Evolutionary conservation across 2,888 invertebrate species (phyloP), one percentile per base, ranked within the genome.

Genomic region (Eupithecia centaureata): DNA sequence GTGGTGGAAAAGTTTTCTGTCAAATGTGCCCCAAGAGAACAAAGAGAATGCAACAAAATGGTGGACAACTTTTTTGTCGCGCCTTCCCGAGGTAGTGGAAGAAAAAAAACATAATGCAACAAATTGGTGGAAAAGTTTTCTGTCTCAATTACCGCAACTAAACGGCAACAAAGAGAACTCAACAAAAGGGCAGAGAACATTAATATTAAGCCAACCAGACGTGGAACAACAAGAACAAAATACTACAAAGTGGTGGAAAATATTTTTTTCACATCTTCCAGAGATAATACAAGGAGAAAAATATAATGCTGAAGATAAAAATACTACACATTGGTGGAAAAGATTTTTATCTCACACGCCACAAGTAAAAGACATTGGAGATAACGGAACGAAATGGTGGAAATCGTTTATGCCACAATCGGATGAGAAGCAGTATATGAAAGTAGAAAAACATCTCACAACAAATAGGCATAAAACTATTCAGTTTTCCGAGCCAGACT

Each of bases 341-440:
- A 47, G 12, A 12, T 47, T 47, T 47, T 4, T 47, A 10, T 12
- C 47, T 47, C 22, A 47, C 10, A 47, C 22, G 47, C 47, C 18
- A 22, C 22, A 47, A 22, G 47, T 47, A 47, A 18, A 42, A 42
- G 47, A 47, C 10, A 47, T 47, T 12, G 47, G 22, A 47, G 22
- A 47, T 47, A 47, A 47, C 47, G 22, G 47, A 47, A 47, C 47
- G 12, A 47, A 47, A 47, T 47, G 47, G 47, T 47, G 47, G 47
- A 47, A 47, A 47, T 22, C 10, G 12, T 22, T 22, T 12, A 3
- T 47, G 4, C 22, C 47, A 47, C 47, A 22, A 12, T 22, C 22
- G 4, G 18, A 47, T 47, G 22, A 47, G 47, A 47, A 47, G 22
- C 47, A 10, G 22, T 2, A 22, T 22, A 47, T 22, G 47, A 22